Conservation (phyloP, 2,888 invertebrate genomes). For the Diarsia brunnea region DNA sequence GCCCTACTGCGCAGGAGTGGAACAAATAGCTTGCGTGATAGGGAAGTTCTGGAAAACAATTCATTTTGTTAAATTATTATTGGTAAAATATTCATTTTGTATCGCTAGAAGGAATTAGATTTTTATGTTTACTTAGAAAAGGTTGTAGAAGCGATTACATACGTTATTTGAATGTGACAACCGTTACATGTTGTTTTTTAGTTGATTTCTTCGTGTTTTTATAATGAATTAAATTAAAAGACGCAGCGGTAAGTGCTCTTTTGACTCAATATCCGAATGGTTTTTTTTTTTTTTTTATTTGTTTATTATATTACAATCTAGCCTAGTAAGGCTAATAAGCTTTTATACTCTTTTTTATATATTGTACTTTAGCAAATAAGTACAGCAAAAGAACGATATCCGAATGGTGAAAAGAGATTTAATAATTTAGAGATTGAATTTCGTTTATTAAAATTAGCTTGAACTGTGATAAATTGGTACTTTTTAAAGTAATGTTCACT, state of each 20-base stretch:
- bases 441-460: background rate
- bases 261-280: too few relatives aligned
- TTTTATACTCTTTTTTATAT: too few relatives aligned
- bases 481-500: too few relatives aligned
- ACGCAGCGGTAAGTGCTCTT: slow-evolving; percentile 10
- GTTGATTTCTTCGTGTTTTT: slow-evolving; percentile 23
- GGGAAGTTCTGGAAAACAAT: slow-evolving; percentile 78
- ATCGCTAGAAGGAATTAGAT: slow-evolving; percentile 54
- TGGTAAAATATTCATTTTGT: slow-evolving; percentile 68
- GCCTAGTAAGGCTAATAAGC: too few relatives aligned
- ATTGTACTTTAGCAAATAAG: too few relatives aligned
- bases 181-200: slow-evolving; percentile 38
- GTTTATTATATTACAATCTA: too few relatives aligned
- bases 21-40: slow-evolving; percentile 86
- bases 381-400: too few relatives aligned
- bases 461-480: background rate
- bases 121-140: slow-evolving; percentile 60
- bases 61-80: slow-evolving; percentile 76
- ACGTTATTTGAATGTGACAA: slow-evolving; percentile 43
- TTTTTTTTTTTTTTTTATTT: too few relatives aligned
- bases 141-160: slow-evolving; percentile 36
- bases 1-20: slow-evolving; percentile 87
- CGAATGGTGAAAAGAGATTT: background rate
- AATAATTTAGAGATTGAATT: background rate
- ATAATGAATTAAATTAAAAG: slow-evolving; percentile 6